A percentile compares a stretch with the other conserved stretches of the same genome.
phyloP scores from a whole-genome alignment of 2,797 vertebrate species.

The Thunnus albacares region DNA sequence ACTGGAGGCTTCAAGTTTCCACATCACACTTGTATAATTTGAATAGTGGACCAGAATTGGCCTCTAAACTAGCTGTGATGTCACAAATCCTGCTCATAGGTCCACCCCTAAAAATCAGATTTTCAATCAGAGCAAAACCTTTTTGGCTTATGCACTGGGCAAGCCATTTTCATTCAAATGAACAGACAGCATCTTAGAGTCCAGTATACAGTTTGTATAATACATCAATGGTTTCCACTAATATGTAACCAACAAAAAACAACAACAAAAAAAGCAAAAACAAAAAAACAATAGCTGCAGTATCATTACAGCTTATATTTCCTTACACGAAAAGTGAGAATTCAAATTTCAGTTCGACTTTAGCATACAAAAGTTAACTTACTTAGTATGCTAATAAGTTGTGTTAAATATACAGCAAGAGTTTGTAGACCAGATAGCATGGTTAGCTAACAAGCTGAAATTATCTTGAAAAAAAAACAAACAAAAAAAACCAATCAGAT shows the following conservation, averaged over 20 bases:
- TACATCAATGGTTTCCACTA: not conserved
- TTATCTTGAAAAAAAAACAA: constrained; percentile 7
- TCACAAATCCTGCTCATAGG: too few relatives aligned
- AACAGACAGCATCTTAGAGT: too few relatives aligned
- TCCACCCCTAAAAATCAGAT: too few relatives aligned
- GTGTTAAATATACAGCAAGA: constrained; percentile 20
- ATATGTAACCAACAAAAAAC: not conserved
- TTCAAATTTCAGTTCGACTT: constrained; percentile 6
- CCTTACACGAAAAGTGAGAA: constrained; percentile 10
- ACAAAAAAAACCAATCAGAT: not conserved
- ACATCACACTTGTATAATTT: too few relatives aligned
- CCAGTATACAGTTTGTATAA: too few relatives aligned
- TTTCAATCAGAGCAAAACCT: too few relatives aligned
- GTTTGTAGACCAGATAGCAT: constrained; percentile 4
- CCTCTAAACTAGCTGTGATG: too few relatives aligned
- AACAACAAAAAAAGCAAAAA: not conserved
- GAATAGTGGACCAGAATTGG: too few relatives aligned
- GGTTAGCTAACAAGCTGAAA: constrained; percentile 3
- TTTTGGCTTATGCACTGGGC: too few relatives aligned
- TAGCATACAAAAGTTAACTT: constrained; percentile 31
- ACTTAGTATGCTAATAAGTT: constrained; percentile 11
- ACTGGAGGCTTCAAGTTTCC: too few relatives aligned
- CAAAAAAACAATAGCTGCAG: constrained; percentile 6
- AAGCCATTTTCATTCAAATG: too few relatives aligned
- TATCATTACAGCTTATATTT: constrained; percentile 15